phyloP scores from a whole-genome alignment of 2,113 vertebrate genomes.

The Toxotes chatareus region DNA sequence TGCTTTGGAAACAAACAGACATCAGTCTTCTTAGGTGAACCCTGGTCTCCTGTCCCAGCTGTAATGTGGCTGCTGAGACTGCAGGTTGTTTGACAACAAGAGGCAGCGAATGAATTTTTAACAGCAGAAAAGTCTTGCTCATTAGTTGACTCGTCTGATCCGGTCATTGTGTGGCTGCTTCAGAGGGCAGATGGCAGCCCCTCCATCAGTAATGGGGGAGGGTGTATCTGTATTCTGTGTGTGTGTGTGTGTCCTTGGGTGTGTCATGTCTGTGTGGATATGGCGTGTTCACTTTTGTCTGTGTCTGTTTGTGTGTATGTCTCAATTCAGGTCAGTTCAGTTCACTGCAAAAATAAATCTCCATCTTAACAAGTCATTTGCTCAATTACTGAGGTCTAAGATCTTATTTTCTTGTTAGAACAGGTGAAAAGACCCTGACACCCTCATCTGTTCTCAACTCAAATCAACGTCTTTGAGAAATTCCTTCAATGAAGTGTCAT shows the following conservation, averaged over 20 bases:
- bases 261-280: constrained; percentile 26
- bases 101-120: constrained; percentile 68
- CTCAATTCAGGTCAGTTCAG: background rate
- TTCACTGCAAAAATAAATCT: constrained; percentile 10
- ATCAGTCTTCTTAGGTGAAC: constrained; percentile 14
- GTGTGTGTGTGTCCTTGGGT: constrained; percentile 6
- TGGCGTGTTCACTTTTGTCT: constrained; percentile 7
- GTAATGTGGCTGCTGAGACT: constrained; percentile 15
- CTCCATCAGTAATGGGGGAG: constrained; percentile 58
- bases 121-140: constrained; percentile 53
- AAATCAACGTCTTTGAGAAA: background rate
- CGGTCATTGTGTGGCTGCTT: constrained; percentile 67
- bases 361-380: constrained; percentile 12
- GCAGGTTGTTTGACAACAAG: constrained; percentile 44
- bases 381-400: background rate
- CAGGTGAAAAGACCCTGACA: background rate
- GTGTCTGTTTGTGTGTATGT: constrained; percentile 17
- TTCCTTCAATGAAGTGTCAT: constrained; percentile 9
- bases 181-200: constrained; percentile 79
- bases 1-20: constrained; percentile 35
- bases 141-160: constrained; percentile 63
- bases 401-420: constrained; percentile 5
- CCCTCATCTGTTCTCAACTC: background rate
- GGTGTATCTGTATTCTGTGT: constrained; percentile 21
- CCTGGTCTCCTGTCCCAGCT: background rate